These are phyloP conservation scores for Telmatochromis sp. DNA, from an alignment of 2,113 vertebrate species.

Conservation along the genomic window DNA sequence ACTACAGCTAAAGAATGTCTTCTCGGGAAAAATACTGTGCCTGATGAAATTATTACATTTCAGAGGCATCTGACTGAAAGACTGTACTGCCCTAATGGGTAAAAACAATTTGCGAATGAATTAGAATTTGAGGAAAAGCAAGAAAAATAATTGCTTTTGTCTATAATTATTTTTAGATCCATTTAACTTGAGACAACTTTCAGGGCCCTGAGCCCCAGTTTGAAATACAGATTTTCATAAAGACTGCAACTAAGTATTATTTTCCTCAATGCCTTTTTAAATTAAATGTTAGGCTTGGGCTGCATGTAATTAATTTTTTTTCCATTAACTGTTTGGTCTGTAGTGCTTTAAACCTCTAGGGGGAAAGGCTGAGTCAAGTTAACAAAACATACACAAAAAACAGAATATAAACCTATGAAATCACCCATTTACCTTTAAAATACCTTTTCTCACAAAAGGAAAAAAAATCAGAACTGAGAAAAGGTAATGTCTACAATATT, in stretches of 20 bases:
- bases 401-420: background rate
- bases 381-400: background rate
- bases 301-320: background rate
- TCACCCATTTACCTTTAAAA: background rate
- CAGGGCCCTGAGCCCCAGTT: background rate
- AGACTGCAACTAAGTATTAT: background rate
- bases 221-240: background rate
- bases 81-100: background rate
- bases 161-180: background rate
- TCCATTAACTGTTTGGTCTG: background rate
- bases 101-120: background rate
- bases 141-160: background rate
- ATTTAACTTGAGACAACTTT: background rate
- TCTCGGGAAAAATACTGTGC: background rate
- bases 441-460: background rate
- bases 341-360: background rate
- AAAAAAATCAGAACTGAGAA: background rate
- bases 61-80: background rate
- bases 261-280: background rate
- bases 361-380: background rate
- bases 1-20: background rate
- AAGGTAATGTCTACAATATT: rapidly evolving
- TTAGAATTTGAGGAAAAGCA: background rate
- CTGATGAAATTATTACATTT: background rate
- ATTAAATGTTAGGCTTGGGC: background rate